These are phyloP conservation scores for Drosophila setosimentum DNA, from an alignment of 2,888 invertebrate genomes.

Conservation along the genomic window DNA sequence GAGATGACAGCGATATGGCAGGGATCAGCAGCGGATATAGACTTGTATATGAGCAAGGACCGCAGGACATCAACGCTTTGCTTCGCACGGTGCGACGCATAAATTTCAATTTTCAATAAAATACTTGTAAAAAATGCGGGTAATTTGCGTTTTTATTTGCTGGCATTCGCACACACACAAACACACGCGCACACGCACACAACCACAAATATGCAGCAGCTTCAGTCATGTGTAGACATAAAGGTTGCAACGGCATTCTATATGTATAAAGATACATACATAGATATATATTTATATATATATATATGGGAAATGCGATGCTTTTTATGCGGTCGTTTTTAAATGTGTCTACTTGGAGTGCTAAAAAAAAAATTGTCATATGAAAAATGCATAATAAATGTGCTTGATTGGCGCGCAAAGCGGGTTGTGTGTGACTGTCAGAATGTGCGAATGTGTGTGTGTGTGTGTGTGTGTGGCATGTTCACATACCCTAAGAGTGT, in stretches of 20 bases:
- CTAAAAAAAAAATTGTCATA: conserved; percentile 67
- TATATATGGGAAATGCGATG: conserved; percentile 37
- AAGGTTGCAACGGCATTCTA: conserved; percentile 45
- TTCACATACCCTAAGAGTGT: conserved; percentile 60
- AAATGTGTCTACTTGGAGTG: conserved; percentile 72
- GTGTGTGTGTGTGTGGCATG: conserved; percentile 27
- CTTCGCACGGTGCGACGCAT: conserved; percentile 48
- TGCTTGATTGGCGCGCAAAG: conserved; percentile 63
- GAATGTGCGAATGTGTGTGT: not conserved
- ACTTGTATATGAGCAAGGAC: conserved; percentile 10
- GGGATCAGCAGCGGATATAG: conserved; percentile 62
- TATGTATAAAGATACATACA: conserved; percentile 13
- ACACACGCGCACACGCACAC: conserved; percentile 22
- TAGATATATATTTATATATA: conserved; percentile 12
- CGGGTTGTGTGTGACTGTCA: conserved; percentile 12
- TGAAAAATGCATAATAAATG: conserved; percentile 80
- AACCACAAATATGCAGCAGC: conserved; percentile 37
- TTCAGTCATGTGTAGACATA: conserved; percentile 57
- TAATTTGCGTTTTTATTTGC: conserved; percentile 69
- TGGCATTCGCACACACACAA: conserved; percentile 12
- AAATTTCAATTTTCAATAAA: conserved; percentile 78
- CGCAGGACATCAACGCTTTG: conserved; percentile 17
- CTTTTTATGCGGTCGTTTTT: conserved; percentile 76
- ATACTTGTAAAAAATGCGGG: conserved; percentile 77
- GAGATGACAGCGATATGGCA: conserved; percentile 79